These are phyloP conservation scores for Matsumurasca onukii DNA, from an alignment of 1,140 invertebrate genomes.

Conservation along the genomic window DNA sequence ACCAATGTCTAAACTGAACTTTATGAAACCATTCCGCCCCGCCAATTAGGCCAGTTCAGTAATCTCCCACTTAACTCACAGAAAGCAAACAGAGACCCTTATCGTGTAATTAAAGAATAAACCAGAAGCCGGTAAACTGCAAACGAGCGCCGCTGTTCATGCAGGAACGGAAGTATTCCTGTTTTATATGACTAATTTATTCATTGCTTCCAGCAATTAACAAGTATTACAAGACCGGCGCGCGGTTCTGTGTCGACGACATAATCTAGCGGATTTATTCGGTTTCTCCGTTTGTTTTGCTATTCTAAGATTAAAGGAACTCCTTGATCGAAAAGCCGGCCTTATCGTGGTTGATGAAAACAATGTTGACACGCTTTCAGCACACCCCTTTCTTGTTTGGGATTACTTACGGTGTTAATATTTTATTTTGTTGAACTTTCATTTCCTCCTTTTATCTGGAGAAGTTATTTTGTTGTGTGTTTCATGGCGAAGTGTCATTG, in stretches of 20 bases:
- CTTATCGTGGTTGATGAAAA: neutral
- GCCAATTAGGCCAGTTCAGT: too few relatives aligned
- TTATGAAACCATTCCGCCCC: too few relatives aligned
- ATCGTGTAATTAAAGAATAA: too few relatives aligned
- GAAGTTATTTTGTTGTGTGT: too few relatives aligned
- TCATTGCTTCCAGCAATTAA: neutral
- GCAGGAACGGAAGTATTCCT: neutral
- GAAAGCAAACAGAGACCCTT: too few relatives aligned
- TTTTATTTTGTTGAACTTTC: neutral
- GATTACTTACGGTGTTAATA: neutral
- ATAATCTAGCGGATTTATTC: neutral
- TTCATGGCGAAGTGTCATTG: too few relatives aligned
- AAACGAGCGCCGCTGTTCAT: neutral
- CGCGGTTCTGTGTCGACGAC: neutral
- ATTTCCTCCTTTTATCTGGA: too few relatives aligned
- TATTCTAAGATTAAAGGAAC: neutral
- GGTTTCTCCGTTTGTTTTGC: neutral
- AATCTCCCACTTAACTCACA: too few relatives aligned
- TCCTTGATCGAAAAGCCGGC: neutral
- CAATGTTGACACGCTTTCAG: neutral
- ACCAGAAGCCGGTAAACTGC: too few relatives aligned
- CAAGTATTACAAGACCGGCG: neutral
- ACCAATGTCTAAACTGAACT: too few relatives aligned
- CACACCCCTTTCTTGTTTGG: neutral
- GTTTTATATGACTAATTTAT: neutral